These are phyloP conservation scores for Ochropacha duplaris DNA, from an alignment of 2,888 invertebrate genomes.

Conservation along the genomic window DNA sequence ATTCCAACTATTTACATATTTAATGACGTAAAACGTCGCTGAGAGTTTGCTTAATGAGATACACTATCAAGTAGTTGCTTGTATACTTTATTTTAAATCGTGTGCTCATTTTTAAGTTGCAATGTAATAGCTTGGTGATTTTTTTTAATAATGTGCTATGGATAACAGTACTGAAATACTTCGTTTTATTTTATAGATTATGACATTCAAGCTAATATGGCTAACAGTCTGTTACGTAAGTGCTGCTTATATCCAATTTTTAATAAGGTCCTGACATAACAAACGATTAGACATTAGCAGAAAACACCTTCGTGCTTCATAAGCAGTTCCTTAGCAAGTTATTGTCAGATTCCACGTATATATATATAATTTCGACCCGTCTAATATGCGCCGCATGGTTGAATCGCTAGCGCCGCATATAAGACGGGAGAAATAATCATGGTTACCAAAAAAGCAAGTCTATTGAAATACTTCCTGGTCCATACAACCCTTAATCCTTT, in stretches of 20 bases:
- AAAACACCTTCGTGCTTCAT: too few relatives aligned
- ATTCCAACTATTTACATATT: slow-evolving; percentile 79
- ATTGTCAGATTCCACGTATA: neutral
- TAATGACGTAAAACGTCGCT: slow-evolving; percentile 73
- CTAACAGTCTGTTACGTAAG: too few relatives aligned
- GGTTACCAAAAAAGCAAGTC: slow-evolving; percentile 4
- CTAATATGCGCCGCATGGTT: too few relatives aligned
- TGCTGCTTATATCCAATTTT: too few relatives aligned
- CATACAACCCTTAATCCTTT: slow-evolving; percentile 9
- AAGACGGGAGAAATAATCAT: neutral
- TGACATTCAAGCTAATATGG: too few relatives aligned
- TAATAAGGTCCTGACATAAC: too few relatives aligned
- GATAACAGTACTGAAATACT: too few relatives aligned
- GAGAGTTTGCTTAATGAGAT: slow-evolving; percentile 69
- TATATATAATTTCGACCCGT: too few relatives aligned
- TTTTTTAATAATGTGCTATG: too few relatives aligned
- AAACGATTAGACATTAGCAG: too few relatives aligned
- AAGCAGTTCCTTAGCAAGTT: too few relatives aligned
- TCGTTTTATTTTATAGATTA: too few relatives aligned
- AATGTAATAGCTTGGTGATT: neutral
- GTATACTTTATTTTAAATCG: slow-evolving; percentile 10
- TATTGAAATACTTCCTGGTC: slow-evolving; percentile 16
- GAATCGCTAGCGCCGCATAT: neutral
- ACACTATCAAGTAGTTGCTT: slow-evolving; percentile 55
- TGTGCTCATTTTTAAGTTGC: neutral